phyloP scores from a whole-genome alignment of 1,140 invertebrate species.

The Neoseiulus cucumeris region DNA sequence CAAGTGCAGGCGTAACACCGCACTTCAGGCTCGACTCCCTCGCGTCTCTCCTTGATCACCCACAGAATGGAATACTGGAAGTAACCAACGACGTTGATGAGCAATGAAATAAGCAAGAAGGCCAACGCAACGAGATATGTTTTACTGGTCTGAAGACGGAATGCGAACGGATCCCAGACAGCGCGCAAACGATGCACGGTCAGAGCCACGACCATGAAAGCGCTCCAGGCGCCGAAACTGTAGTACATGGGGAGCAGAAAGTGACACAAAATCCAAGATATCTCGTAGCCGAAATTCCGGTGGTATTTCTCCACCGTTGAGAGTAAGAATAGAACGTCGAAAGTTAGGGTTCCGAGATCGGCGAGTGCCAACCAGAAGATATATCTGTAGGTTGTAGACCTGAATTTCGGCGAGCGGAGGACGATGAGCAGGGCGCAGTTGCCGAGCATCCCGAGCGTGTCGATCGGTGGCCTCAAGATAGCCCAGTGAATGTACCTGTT shows the following conservation, averaged over 20 bases:
- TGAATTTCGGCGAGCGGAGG: neutral
- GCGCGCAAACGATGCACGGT: neutral
- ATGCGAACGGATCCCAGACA: neutral
- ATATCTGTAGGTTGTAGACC: neutral
- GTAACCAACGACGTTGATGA: neutral
- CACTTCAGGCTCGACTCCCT: neutral
- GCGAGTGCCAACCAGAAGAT: neutral
- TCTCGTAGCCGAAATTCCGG: neutral
- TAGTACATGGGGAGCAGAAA: neutral
- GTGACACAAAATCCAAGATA: neutral
- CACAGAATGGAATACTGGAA: neutral
- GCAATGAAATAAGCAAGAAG: neutral
- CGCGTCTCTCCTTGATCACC: neutral
- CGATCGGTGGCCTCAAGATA: neutral
- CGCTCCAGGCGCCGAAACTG: neutral
- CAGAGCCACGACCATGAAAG: neutral
- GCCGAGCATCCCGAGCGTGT: neutral
- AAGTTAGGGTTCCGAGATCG: neutral
- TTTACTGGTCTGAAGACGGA: no score
- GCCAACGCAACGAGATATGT: neutral
- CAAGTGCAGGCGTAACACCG: neutral
- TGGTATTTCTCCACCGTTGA: neutral
- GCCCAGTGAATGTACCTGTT: neutral
- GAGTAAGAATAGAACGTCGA: neutral
- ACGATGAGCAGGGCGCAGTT: neutral